These are phyloP conservation scores for Leptatherina wallacei DNA, from an alignment of 2,797 vertebrate genomes.

Conservation along the genomic window DNA sequence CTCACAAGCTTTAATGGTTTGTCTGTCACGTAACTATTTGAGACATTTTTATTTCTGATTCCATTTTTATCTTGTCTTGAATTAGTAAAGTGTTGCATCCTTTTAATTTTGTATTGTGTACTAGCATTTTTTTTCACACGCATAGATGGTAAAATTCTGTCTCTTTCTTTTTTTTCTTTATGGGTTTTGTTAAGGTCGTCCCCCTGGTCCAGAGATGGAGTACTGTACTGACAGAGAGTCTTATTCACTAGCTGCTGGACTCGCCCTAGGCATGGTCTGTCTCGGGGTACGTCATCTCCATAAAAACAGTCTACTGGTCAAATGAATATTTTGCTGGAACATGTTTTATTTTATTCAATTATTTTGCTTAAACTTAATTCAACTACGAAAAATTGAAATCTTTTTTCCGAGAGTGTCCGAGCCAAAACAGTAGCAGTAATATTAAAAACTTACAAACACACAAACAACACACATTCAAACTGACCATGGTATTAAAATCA, in stretches of 20 bases:
- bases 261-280: conserved; percentile 99
- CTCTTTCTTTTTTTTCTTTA: conserved; percentile 19
- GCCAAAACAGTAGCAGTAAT: too few species aligned
- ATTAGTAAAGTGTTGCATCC: background rate
- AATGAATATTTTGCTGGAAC: background rate
- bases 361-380: too few species aligned
- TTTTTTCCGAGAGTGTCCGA: too few species aligned
- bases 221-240: conserved; percentile 98
- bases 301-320: background rate
- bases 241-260: conserved; percentile 94
- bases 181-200: conserved; percentile 84
- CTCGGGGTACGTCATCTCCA: conserved; percentile 85
- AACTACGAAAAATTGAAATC: too few species aligned
- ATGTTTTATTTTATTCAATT: background rate
- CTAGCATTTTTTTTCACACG: background rate
- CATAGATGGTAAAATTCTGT: background rate
- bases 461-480: too few species aligned
- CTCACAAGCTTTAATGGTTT: background rate
- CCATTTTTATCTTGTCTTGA: too few species aligned
- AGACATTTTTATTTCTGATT: background rate
- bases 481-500: too few species aligned
- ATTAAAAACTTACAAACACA: too few species aligned
- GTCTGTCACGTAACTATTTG: background rate
- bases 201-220: conserved; percentile 98
- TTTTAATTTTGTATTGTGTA: background rate